phyloP scores from a whole-genome alignment of 1,140 invertebrate genomes.

The Pteromalus puparum region DNA sequence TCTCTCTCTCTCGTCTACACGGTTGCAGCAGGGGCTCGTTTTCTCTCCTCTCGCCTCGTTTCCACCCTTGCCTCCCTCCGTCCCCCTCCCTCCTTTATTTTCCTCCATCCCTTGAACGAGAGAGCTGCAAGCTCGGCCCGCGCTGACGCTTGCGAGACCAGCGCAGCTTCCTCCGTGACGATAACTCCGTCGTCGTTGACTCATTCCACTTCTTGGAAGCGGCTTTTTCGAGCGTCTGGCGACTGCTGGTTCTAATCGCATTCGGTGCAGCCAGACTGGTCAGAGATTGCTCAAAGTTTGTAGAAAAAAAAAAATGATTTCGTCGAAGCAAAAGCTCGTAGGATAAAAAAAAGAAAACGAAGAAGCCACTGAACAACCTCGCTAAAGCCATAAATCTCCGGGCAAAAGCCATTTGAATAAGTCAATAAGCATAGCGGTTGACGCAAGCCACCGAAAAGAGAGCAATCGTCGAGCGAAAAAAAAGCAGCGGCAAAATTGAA shows the following conservation, averaged over 20 bases:
- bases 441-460: constrained; percentile 29
- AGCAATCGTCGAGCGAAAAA: constrained; percentile 18
- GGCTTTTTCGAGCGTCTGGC: no score
- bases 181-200: constrained; percentile 7
- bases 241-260: background rate
- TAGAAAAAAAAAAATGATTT: background rate
- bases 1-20: background rate
- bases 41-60: constrained; percentile 64
- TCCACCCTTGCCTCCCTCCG: constrained; percentile 56
- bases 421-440: constrained; percentile 48
- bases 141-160: background rate
- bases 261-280: background rate
- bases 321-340: no score
- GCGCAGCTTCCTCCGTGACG: background rate
- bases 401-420: constrained; percentile 40
- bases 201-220: background rate
- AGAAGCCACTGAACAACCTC: background rate
- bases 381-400: constrained; percentile 30
- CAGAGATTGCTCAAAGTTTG: background rate
- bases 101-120: background rate
- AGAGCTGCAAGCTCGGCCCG: constrained; percentile 7
- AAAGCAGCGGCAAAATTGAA: background rate
- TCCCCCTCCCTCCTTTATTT: constrained; percentile 44
- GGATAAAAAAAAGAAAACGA: constrained; percentile 1
- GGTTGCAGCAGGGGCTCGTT: constrained; percentile 60